These are phyloP conservation scores for Catamblyrhynchus diadema DNA, from an alignment of 2,797 vertebrate genomes.

Conservation along the genomic window DNA sequence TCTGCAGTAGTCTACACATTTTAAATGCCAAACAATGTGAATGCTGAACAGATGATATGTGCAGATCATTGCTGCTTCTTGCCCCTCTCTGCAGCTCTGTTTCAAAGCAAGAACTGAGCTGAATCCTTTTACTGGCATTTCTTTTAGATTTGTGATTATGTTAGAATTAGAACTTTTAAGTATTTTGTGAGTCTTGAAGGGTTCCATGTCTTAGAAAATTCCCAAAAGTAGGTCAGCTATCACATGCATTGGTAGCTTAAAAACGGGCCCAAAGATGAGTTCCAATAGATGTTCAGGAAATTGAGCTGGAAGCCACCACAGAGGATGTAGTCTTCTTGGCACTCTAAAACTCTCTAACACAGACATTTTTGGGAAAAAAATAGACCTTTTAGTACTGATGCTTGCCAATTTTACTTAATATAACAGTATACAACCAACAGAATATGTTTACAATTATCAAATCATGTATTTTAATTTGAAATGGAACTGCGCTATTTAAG, in stretches of 20 bases:
- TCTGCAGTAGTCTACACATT: background rate
- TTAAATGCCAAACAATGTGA: slow-evolving; percentile 18
- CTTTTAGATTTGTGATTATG: background rate
- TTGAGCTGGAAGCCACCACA: background rate
- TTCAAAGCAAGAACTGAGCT: background rate
- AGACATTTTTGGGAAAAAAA: background rate
- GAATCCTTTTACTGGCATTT: background rate
- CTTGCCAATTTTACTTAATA: background rate
- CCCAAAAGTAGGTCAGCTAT: background rate
- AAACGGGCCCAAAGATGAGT: background rate
- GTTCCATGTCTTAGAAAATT: background rate
- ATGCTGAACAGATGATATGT: slow-evolving; percentile 4
- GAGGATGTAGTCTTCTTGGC: background rate
- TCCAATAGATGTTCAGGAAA: background rate
- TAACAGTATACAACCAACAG: background rate
- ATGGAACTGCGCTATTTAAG: background rate
- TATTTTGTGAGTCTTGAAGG: background rate
- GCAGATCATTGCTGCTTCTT: slow-evolving; percentile 18
- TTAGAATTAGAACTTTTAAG: background rate
- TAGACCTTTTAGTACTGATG: background rate
- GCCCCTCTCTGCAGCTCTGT: background rate
- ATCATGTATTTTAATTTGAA: background rate
- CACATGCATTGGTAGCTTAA: background rate
- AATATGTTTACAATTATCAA: background rate
- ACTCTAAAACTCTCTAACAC: background rate